phyloP scores from a whole-genome alignment of 2,888 invertebrate species.

The Phrixothrix hirtus region DNA sequence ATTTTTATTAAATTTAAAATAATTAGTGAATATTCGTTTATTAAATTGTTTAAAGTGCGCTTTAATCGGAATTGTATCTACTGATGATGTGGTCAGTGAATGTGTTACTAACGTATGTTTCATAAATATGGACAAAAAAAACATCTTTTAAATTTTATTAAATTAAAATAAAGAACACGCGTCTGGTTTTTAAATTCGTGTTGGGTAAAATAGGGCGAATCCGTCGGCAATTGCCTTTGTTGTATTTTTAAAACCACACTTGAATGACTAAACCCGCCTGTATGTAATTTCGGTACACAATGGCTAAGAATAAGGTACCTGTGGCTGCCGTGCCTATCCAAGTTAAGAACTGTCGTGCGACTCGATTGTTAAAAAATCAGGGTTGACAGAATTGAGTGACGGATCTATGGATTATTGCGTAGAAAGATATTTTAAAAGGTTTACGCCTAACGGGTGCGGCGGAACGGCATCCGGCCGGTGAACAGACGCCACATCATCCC shows the following conservation, averaged over 20 bases:
- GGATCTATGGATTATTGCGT: constrained; percentile 32
- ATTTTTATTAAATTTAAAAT: too few species aligned
- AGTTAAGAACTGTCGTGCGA: constrained; percentile 29
- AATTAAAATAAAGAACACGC: constrained; percentile 4
- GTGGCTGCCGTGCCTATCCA: constrained; percentile 14
- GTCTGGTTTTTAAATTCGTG: not conserved
- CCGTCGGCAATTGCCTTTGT: constrained; percentile 39
- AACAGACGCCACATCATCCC: constrained; percentile 29
- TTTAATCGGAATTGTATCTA: not conserved
- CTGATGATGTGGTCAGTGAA: constrained; percentile 3
- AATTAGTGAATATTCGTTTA: too few species aligned
- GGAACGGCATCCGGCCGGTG: constrained; percentile 31
- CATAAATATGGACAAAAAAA: constrained; percentile 1
- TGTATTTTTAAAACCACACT: constrained; percentile 29
- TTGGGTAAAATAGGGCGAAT: constrained; percentile 13
- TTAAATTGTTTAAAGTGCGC: too few species aligned
- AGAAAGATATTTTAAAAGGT: constrained; percentile 27
- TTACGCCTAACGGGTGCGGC: constrained; percentile 32
- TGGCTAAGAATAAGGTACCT: constrained; percentile 24
- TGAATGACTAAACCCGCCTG: constrained; percentile 30
- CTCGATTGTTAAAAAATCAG: constrained; percentile 31
- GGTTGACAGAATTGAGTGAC: constrained; percentile 32
- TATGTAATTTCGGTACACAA: constrained; percentile 15
- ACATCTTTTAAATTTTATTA: too few species aligned
- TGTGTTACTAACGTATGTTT: not conserved